Conservation (phyloP, 2,888 invertebrate species). For the Atrina japonica region DNA sequence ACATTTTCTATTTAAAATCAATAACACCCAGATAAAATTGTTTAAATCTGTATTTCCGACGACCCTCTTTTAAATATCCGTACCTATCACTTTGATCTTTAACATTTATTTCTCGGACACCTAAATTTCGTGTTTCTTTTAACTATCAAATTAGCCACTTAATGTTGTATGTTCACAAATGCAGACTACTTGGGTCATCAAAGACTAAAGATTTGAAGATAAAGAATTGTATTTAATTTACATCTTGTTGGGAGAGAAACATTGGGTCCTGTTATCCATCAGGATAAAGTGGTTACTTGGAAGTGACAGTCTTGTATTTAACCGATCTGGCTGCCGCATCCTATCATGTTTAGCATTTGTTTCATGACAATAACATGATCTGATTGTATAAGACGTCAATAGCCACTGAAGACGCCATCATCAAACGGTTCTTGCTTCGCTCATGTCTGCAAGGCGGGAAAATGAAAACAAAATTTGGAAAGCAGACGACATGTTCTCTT, state of each 20-base stretch:
- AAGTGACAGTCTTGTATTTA: slow-evolving; percentile 33
- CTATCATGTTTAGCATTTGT: slow-evolving; percentile 27
- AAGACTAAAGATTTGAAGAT: slow-evolving; percentile 14
- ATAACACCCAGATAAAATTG: too few species aligned
- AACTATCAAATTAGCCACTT: slow-evolving; percentile 15
- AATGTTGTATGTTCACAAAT: slow-evolving; percentile 25
- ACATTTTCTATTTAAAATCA: too few species aligned
- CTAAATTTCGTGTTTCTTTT: too few species aligned
- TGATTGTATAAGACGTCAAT: slow-evolving; percentile 35
- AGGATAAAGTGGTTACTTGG: slow-evolving; percentile 12
- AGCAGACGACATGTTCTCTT: slow-evolving; percentile 29
- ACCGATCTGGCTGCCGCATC: slow-evolving; percentile 28
- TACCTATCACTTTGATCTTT: too few species aligned
- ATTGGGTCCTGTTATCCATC: slow-evolving; percentile 19
- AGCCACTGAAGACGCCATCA: slow-evolving; percentile 27
- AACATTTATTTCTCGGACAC: too few species aligned
- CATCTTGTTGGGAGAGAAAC: slow-evolving; percentile 31
- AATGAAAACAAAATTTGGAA: slow-evolving; percentile 29
- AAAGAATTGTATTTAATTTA: slow-evolving; percentile 22
- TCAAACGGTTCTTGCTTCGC: slow-evolving; percentile 23
- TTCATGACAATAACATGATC: slow-evolving; percentile 32
- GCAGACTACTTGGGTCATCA: slow-evolving; percentile 21
- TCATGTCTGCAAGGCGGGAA: slow-evolving; percentile 36
- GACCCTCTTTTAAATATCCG: too few species aligned
- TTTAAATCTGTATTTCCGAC: too few species aligned